Conservation (phyloP, 92 coral and sea anemone species). For the Palythoa grandis region DNA sequence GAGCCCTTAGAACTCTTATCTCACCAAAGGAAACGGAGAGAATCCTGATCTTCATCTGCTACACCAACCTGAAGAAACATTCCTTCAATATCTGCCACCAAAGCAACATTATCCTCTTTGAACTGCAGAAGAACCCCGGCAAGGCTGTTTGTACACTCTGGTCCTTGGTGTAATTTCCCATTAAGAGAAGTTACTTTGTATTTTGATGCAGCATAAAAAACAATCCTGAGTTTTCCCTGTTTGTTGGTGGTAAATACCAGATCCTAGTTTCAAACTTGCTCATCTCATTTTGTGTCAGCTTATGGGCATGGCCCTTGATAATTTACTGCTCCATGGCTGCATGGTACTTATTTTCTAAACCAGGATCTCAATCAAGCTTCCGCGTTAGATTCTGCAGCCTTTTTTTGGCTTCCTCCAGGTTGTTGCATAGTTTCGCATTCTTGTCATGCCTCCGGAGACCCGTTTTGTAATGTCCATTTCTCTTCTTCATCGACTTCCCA, state of each 20-base stretch:
- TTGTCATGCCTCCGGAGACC: conserved; percentile 52
- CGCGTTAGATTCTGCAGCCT: conserved; percentile 40
- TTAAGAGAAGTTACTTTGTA: conserved; percentile 63
- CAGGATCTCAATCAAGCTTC: conserved; percentile 31
- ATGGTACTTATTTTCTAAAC: conserved; percentile 37
- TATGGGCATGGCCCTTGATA: too few species aligned
- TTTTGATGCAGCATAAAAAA: conserved; percentile 77
- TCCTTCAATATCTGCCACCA: too few species aligned
- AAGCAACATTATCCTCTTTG: conserved; percentile 22
- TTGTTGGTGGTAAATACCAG: conserved; percentile 67
- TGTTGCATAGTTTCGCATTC: conserved; percentile 43
- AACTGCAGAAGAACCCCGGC: too few species aligned
- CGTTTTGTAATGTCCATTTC: conserved; percentile 48
- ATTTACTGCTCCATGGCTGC: conserved; percentile 47
- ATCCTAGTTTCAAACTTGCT: conserved; percentile 20
- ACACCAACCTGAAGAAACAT: too few species aligned
- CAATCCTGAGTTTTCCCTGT: conserved; percentile 65
- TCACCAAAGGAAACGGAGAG: too few species aligned
- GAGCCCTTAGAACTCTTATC: conserved; percentile 25
- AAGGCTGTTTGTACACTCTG: conserved; percentile 63
- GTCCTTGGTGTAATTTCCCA: conserved; percentile 67
- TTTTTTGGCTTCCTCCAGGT: conserved; percentile 43
- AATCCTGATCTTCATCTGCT: too few species aligned
- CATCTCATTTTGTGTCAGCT: conserved; percentile 39
- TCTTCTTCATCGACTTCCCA: conserved; percentile 18